phyloP scores from a whole-genome alignment of 2,888 invertebrate species.

The Tridacna crocea region DNA sequence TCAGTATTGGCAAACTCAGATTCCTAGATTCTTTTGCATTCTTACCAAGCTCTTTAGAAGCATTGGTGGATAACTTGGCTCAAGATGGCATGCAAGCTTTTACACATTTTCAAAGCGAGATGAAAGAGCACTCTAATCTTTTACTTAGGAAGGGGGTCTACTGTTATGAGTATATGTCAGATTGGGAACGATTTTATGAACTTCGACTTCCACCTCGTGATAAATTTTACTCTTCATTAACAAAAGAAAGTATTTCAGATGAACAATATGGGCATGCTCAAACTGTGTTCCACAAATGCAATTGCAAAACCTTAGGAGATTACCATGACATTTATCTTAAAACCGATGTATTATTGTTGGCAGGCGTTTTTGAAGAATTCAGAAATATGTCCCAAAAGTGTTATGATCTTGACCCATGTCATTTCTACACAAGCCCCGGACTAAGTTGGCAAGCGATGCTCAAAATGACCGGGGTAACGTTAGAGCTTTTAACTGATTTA shows the following conservation, averaged over 20 bases:
- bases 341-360: conserved; percentile 50
- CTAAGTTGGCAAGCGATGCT: conserved; percentile 60
- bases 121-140: too few species aligned
- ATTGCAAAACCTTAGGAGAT: conserved; percentile 36
- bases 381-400: conserved; percentile 38
- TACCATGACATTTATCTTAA: conserved; percentile 52
- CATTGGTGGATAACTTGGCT: conserved; percentile 21
- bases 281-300: conserved; percentile 26
- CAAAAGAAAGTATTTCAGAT: conserved; percentile 29
- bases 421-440: conserved; percentile 75
- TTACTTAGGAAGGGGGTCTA: conserved; percentile 57
- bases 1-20: conserved; percentile 30
- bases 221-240: conserved; percentile 39
- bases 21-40: conserved; percentile 43
- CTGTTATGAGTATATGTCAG: conserved; percentile 51
- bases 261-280: conserved; percentile 41
- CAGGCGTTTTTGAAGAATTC: conserved; percentile 45
- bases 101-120: conserved; percentile 37
- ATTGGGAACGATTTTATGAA: conserved; percentile 40
- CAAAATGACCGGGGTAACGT: conserved; percentile 35
- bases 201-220: conserved; percentile 33
- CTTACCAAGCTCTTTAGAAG: conserved; percentile 29
- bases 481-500: conserved; percentile 50
- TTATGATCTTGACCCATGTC: conserved; percentile 72
- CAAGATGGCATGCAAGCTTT: conserved; percentile 29